Conservation (phyloP, 2,797 vertebrate species). For the Sarcoramphus papa region DNA sequence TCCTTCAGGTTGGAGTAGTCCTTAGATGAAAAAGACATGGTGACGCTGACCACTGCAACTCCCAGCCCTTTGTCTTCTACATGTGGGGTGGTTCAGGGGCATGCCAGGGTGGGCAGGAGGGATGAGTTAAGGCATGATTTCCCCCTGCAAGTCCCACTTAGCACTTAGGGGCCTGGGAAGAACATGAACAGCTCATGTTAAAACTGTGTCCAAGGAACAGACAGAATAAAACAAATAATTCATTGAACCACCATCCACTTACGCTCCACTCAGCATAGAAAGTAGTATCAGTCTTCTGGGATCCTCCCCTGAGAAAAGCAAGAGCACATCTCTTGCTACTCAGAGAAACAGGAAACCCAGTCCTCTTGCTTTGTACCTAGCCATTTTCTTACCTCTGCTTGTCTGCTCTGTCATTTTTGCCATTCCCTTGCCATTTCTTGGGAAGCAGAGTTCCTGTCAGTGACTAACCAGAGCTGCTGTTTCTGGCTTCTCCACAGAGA, state of each 20-base stretch:
- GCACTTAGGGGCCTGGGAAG: background rate
- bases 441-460: background rate
- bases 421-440: background rate
- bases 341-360: background rate
- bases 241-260: background rate
- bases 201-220: background rate
- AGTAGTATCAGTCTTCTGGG: background rate
- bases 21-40: background rate
- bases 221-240: background rate
- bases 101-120: background rate
- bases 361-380: background rate
- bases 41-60: background rate
- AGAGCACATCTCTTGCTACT: background rate
- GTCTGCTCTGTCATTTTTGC: background rate
- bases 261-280: background rate
- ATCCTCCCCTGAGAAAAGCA: background rate
- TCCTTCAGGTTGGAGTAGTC: background rate
- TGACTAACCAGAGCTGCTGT: background rate
- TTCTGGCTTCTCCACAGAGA: background rate
- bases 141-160: background rate
- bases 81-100: background rate
- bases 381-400: conserved; percentile 24
- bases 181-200: background rate
- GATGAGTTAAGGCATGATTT: background rate
- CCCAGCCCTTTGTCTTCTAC: background rate